A percentile compares a stretch with the other conserved stretches of the same genome.
phyloP scores from a whole-genome alignment of 2,113 vertebrate species.

The Macroglossus sobrinus region DNA sequence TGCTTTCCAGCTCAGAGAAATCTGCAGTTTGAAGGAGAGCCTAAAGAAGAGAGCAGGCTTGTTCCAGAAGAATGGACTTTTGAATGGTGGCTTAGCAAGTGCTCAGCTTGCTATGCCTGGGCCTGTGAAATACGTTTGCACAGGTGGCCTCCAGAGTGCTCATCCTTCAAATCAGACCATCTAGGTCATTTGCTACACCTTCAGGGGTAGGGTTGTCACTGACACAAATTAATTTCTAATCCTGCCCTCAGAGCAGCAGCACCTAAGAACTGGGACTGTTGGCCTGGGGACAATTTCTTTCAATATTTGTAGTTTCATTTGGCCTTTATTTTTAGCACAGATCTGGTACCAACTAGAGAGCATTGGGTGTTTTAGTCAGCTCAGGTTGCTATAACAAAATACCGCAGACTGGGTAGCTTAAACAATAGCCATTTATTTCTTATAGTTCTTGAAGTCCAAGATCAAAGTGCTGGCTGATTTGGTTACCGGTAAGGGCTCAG shows the following conservation, averaged over 20 bases:
- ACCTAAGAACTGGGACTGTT: background rate
- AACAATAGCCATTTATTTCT: background rate
- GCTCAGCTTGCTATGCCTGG: background rate
- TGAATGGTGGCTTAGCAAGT: background rate
- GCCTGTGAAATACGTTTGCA: background rate
- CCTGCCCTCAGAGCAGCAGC: background rate
- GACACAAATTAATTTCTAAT: background rate
- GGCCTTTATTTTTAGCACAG: background rate
- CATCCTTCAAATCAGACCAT: background rate
- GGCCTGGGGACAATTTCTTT: background rate
- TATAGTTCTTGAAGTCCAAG: background rate
- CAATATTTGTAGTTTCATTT: background rate
- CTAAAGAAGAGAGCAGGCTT: background rate
- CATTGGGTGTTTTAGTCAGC: background rate
- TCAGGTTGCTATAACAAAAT: background rate
- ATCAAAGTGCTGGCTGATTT: background rate
- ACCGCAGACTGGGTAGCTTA: background rate
- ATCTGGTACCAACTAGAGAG: background rate
- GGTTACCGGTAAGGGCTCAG: background rate
- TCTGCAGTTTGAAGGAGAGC: background rate
- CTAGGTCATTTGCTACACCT: background rate
- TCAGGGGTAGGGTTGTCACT: background rate
- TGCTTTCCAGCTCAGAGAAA: background rate
- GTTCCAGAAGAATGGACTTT: background rate
- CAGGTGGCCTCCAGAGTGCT: background rate